Conservation (phyloP, 2,797 vertebrate genomes). For the Pangasius larnaudii region DNA sequence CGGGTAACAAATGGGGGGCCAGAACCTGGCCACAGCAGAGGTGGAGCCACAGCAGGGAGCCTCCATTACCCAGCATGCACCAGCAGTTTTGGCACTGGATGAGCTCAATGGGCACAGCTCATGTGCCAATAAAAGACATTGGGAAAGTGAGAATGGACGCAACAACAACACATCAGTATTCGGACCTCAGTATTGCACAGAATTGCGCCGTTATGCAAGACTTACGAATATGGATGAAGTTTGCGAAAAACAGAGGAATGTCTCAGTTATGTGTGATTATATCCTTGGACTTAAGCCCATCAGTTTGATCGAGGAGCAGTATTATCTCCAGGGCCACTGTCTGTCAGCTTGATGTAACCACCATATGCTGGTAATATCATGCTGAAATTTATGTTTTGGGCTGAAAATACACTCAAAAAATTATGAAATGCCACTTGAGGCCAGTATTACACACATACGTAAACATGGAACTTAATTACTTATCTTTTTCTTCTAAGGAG, state of each 20-base stretch:
- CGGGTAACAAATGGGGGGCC: slow-evolving; percentile 70
- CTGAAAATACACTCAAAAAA: background rate
- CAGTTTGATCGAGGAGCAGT: background rate
- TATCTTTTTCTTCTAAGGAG: background rate
- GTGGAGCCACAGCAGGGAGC: slow-evolving; percentile 67
- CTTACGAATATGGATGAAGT: background rate
- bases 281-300: background rate
- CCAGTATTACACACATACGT: background rate
- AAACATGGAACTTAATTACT: background rate
- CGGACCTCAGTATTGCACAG: background rate
- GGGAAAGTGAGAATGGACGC: background rate
- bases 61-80: slow-evolving; percentile 72
- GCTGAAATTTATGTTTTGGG: background rate
- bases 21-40: slow-evolving; percentile 51
- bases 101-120: slow-evolving; percentile 9
- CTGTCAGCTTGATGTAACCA: background rate
- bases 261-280: background rate
- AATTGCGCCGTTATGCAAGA: background rate
- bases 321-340: background rate
- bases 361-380: background rate
- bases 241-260: background rate
- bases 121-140: background rate
- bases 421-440: background rate
- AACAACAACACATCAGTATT: background rate
- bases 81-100: slow-evolving; percentile 26